phyloP scores from a whole-genome alignment of 1,140 invertebrate species.

The Drosophila novamexicana region DNA sequence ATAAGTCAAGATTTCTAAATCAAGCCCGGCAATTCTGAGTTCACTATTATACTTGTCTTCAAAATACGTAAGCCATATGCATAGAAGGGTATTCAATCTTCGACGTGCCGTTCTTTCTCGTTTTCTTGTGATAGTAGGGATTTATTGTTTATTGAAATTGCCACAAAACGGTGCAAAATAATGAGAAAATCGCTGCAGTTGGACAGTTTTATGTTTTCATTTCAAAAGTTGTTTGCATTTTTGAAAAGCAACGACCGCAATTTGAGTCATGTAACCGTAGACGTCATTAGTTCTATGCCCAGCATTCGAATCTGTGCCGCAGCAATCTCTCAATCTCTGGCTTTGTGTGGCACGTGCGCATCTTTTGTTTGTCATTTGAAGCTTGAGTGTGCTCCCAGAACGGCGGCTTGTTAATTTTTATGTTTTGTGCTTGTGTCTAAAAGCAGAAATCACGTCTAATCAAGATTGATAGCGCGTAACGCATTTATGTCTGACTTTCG shows the following conservation, averaged over 20 bases:
- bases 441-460: conserved; percentile 79
- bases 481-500: conserved; percentile 73
- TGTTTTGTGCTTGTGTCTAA: conserved; percentile 52
- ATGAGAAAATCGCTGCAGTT: conserved; percentile 77
- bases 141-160: conserved; percentile 83
- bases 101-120: too few relatives aligned
- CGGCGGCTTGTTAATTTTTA: conserved; percentile 67
- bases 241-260: conserved; percentile 35
- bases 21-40: too few relatives aligned
- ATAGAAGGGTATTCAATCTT: too few relatives aligned
- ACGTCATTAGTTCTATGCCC: conserved; percentile 61
- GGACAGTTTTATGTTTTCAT: conserved; percentile 82
- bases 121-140: conserved; percentile 49
- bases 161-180: conserved; percentile 83
- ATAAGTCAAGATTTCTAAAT: too few relatives aligned
- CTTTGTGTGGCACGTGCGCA: conserved; percentile 53
- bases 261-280: conserved; percentile 66
- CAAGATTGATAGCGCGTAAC: conserved; percentile 83
- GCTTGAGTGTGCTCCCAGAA: conserved; percentile 19
- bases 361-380: conserved; percentile 54
- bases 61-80: too few relatives aligned
- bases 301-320: not conserved
- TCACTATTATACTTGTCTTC: too few relatives aligned
- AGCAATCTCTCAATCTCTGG: not conserved
- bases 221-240: conserved; percentile 78